phyloP scores from a whole-genome alignment of 2,113 vertebrate genomes.

The Argyrosomus japonicus region DNA sequence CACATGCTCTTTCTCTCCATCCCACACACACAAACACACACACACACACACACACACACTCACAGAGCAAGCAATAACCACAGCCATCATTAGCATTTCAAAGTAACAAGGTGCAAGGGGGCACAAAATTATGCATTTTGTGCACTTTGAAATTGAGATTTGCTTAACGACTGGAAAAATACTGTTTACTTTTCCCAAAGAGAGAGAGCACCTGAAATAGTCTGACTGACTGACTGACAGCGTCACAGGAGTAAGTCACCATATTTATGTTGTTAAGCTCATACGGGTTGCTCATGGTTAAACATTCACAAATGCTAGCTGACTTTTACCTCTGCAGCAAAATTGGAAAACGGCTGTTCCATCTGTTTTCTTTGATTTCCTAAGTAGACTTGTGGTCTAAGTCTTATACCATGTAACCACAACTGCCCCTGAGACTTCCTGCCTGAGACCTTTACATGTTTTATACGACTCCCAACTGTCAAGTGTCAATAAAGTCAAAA shows the following conservation, averaged over 20 bases:
- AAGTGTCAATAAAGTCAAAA: not conserved
- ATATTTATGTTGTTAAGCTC: not conserved
- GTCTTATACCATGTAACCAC: not conserved
- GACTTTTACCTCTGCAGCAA: not conserved
- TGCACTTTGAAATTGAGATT: constrained; percentile 77
- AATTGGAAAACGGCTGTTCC: not conserved
- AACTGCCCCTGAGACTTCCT: too few relatives aligned
- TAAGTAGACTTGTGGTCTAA: not conserved
- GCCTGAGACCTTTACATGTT: not conserved
- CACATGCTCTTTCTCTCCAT: not conserved
- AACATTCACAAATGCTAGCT: not conserved
- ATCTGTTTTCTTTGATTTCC: not conserved
- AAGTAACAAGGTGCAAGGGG: constrained; percentile 74
- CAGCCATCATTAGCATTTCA: constrained; percentile 78
- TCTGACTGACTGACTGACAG: not conserved
- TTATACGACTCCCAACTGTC: not conserved
- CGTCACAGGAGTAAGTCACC: not conserved
- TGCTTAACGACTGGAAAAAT: constrained; percentile 75
- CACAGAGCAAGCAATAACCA: constrained; percentile 29
- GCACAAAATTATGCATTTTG: constrained; percentile 75
- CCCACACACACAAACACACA: constrained; percentile 14
- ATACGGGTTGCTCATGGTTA: not conserved
- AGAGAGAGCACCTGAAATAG: constrained; percentile 54
- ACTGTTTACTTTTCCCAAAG: constrained; percentile 70
- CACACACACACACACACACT: constrained; percentile 17